Conservation (phyloP, 1,140 invertebrate species). For the Semibalanus balanoides region DNA sequence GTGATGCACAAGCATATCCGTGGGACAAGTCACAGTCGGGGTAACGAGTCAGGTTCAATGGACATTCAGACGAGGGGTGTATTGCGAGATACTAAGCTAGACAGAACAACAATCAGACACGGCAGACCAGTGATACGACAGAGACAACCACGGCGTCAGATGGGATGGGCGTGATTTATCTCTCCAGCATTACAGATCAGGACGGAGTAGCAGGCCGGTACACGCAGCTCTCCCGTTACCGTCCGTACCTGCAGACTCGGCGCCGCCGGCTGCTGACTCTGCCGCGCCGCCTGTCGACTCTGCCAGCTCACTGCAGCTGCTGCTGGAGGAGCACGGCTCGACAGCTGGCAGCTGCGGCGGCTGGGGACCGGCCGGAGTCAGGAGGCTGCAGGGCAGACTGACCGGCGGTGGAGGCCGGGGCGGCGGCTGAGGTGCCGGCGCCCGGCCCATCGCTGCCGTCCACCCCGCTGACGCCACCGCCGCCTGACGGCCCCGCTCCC, state of each 20-base stretch:
- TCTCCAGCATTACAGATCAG: too few species aligned
- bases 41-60: too few species aligned
- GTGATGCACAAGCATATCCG: too few species aligned
- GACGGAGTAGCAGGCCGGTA: too few species aligned
- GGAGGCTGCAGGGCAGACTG: neutral
- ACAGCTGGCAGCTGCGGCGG: constrained; percentile 12
- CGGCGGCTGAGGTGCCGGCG: neutral
- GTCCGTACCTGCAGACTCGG: neutral
- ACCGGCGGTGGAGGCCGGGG: neutral
- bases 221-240: too few species aligned
- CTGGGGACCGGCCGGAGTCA: neutral
- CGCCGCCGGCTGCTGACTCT: neutral
- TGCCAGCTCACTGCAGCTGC: constrained; percentile 11
- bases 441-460: neutral
- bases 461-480: constrained; percentile 15
- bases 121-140: too few species aligned
- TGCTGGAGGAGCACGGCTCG: constrained; percentile 12
- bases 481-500: constrained; percentile 27
- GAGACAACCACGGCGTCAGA: too few species aligned
- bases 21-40: too few species aligned
- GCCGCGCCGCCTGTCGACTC: constrained; percentile 12
- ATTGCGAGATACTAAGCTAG: too few species aligned
- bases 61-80: too few species aligned
- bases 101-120: too few species aligned
- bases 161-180: too few species aligned